Evolutionary conservation across 2,888 invertebrate genomes (phyloP).

Genomic region (Hyposoter didymator): DNA sequence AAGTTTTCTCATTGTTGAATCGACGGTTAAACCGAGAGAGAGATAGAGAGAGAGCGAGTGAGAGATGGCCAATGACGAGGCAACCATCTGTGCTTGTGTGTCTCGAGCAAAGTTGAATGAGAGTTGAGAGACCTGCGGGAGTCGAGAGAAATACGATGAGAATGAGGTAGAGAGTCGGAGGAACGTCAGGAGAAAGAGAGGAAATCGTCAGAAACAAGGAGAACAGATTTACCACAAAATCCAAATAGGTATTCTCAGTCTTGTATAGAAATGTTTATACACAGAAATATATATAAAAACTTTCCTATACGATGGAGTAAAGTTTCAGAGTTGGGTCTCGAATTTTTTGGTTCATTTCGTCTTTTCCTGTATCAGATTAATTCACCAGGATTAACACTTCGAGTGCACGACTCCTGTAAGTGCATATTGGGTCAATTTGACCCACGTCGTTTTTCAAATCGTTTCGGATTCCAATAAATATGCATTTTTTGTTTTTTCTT

Average conservation of each 20-base stretch:
- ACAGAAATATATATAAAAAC: background rate
- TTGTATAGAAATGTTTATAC: background rate
- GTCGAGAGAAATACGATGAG: slow-evolving; percentile 39
- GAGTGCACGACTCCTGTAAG: too few species aligned
- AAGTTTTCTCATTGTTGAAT: slow-evolving; percentile 66
- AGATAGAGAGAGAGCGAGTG: slow-evolving; percentile 43
- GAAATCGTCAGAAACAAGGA: background rate
- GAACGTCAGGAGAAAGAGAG: slow-evolving; percentile 17
- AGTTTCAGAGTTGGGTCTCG: background rate
- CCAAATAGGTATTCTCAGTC: slow-evolving; percentile 13
- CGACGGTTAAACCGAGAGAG: slow-evolving; percentile 18
- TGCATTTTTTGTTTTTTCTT: too few species aligned
- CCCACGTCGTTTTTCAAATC: too few species aligned
- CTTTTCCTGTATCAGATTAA: background rate
- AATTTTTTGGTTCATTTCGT: background rate
- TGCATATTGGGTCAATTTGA: too few species aligned
- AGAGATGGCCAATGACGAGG: slow-evolving; percentile 55
- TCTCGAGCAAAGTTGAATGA: slow-evolving; percentile 64
- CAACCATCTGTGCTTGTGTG: slow-evolving; percentile 55
- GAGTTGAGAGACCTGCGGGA: slow-evolving; percentile 48
- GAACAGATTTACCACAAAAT: slow-evolving; percentile 19
- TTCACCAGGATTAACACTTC: background rate
- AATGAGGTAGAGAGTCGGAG: slow-evolving; percentile 1
- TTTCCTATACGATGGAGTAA: background rate
- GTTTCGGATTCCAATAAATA: too few species aligned